Base-by-base conservation (phyloP, 2,797 vertebrate genomes). In the Ceryle rudis region DNA sequence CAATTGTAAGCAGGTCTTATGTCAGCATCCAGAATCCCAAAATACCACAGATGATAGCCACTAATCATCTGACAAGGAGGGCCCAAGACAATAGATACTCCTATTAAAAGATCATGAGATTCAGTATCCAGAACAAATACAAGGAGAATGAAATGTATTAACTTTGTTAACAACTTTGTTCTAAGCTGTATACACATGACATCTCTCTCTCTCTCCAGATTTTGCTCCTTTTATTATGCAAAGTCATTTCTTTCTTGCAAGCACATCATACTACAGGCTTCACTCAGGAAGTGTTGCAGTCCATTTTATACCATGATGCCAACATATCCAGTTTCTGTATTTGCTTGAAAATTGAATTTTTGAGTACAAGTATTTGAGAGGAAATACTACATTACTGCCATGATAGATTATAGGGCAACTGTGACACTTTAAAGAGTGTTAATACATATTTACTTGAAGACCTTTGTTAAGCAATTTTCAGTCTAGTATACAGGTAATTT, bases 391-490 rank as follows among this genome's bases (percentile, higher is more conserved):
- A 16, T 7, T 88, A 84, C 20, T 89, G 33, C 58, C 83, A 55
- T 15, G 10, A 44, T 2, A 61, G 62, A 88, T 74, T 67, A 81
- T 37, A 86, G 2, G 21, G 58, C 62, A 88, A 49, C 49, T 17
- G 1, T 47, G 80, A 90, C 77, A 81, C 44, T 81, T 80, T 14
- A 35, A 64, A 29, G 66, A 35, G 54, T 19, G 75, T n/a, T 91
- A 90, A 85, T 29, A 39, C 5, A 46, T 18, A 33, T 44, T 77
- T 42, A 70, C 54, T 75, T 47, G 31, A 77, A 93, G 70, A 62
- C 21, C 16, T 93, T 77, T 94, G 81, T 96, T 89, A 86, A 82
- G 52, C 61, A 49, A 60, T 87, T 93, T 64, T 39, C 83, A 86
- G n/a, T 23, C 62, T 25, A 42, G 23, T 51, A 51, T 8, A 67